phyloP scores from a whole-genome alignment of 2,797 vertebrate species.

The Nyctalus aviator region DNA sequence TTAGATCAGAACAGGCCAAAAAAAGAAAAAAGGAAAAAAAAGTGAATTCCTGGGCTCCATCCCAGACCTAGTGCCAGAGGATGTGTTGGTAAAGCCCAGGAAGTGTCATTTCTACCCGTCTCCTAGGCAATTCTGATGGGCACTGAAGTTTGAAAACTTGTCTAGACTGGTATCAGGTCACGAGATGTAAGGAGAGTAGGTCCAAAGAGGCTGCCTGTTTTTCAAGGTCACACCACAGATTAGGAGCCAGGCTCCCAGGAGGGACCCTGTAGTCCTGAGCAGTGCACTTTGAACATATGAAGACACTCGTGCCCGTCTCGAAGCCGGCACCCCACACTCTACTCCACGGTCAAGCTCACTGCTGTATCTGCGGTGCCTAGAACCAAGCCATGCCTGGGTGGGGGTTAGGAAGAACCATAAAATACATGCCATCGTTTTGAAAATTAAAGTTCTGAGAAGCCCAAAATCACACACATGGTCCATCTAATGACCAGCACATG shows the following conservation, averaged over 20 bases:
- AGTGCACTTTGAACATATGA: not conserved
- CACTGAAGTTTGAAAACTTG: not conserved
- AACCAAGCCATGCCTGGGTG: not conserved
- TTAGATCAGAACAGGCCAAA: not conserved
- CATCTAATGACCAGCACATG: not conserved
- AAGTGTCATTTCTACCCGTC: not conserved
- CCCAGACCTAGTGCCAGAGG: not conserved
- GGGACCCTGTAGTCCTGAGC: not conserved
- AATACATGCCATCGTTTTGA: not conserved
- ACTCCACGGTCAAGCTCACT: accelerated
- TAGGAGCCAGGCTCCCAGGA: not conserved
- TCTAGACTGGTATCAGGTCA: not conserved
- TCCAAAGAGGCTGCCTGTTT: not conserved
- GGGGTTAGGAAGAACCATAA: not conserved
- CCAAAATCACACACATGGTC: not conserved
- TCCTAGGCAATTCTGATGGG: not conserved
- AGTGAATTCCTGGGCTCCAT: not conserved
- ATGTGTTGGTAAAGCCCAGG: not conserved
- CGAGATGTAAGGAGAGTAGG: not conserved
- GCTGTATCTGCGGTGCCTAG: not conserved
- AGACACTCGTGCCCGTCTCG: not conserved
- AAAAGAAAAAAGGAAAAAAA: too few species aligned
- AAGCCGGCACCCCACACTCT: not conserved
- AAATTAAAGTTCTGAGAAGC: constrained; percentile 5
- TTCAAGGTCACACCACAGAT: not conserved